Evolutionary conservation across 2,797 vertebrate species (phyloP).

Genomic region (Hydrophis major): DNA sequence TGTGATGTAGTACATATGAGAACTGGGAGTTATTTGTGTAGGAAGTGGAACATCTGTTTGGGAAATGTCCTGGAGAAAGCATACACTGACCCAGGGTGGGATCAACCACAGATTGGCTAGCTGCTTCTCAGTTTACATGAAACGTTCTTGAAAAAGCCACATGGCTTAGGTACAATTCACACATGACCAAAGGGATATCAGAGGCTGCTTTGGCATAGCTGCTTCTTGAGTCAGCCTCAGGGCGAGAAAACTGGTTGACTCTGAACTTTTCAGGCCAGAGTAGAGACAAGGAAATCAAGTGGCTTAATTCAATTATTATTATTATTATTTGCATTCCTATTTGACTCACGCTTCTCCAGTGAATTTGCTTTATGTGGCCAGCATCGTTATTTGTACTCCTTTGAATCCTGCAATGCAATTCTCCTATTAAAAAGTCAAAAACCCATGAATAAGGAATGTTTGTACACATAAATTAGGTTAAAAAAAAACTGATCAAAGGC

Average conservation of each 20-base stretch:
- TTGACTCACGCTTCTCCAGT: neutral
- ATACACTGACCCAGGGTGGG: no score
- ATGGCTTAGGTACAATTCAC: neutral
- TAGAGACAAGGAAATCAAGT: neutral
- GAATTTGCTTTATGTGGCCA: neutral
- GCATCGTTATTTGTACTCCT: neutral
- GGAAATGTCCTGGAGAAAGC: neutral
- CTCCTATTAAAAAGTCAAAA: neutral
- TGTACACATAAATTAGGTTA: neutral
- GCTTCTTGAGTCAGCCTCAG: neutral
- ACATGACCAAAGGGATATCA: neutral
- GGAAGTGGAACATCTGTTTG: neutral
- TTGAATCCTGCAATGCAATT: neutral
- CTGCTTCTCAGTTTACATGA: neutral
- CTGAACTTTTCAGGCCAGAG: neutral
- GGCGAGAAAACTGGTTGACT: neutral
- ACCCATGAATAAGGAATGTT: neutral
- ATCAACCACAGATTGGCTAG: neutral
- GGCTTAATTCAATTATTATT: neutral
- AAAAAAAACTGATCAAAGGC: neutral
- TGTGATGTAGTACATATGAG: neutral
- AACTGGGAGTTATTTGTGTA: neutral
- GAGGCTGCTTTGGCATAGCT: neutral
- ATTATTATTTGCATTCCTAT: neutral
- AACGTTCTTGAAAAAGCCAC: neutral